phyloP scores from a whole-genome alignment of 1,140 invertebrate species.

The Elymnias hypermnestra region DNA sequence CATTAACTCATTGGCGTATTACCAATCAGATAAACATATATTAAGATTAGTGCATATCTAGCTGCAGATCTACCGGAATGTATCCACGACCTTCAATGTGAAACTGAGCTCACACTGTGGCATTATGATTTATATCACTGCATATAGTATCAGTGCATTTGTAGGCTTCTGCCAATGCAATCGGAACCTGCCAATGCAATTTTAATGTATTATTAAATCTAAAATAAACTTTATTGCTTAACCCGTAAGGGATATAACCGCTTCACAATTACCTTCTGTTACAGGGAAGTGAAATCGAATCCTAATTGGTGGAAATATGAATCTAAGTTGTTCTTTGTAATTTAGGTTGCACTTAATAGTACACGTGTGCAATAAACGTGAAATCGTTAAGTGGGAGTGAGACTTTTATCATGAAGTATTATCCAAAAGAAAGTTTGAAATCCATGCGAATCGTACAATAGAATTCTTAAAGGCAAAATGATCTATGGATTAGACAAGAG shows the following conservation, averaged over 20 bases:
- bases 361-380: too few relatives aligned
- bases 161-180: constrained; percentile 53
- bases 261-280: constrained; percentile 26
- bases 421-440: neutral
- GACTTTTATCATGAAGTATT: too few relatives aligned
- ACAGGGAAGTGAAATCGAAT: constrained; percentile 48
- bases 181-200: constrained; percentile 43
- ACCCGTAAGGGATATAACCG: constrained; percentile 20
- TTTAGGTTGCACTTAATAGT: constrained; percentile 16
- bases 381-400: too few relatives aligned
- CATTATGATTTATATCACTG: constrained; percentile 29
- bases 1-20: constrained; percentile 4
- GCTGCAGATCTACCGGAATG: constrained; percentile 40
- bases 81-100: constrained; percentile 45
- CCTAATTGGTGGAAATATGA: constrained; percentile 40
- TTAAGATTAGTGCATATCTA: constrained; percentile 21
- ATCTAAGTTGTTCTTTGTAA: constrained; percentile 19
- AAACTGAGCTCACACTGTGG: constrained; percentile 34
- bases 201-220: constrained; percentile 13
- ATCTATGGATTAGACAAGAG: too few relatives aligned
- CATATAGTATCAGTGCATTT: constrained; percentile 37
- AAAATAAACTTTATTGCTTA: constrained; percentile 32
- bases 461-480: too few relatives aligned
- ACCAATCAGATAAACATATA: constrained; percentile 9
- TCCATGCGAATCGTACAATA: too few relatives aligned